Conservation (phyloP, 2,888 invertebrate species). For the Diploptera punctata region DNA sequence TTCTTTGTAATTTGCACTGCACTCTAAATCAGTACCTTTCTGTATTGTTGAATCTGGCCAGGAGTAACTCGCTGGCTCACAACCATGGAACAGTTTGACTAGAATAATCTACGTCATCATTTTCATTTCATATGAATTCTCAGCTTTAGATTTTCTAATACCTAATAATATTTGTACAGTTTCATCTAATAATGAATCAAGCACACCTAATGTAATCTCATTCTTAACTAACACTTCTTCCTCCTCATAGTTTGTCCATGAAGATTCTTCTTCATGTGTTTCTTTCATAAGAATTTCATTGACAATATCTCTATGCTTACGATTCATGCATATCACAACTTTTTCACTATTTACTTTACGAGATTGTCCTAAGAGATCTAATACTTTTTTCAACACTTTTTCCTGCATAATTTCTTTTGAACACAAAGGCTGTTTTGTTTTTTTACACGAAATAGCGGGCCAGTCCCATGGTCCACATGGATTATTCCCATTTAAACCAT, state of each 20-base stretch:
- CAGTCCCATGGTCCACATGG: not conserved
- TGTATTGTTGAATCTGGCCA: too few relatives aligned
- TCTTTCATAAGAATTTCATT: conserved; percentile 8
- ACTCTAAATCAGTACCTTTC: too few relatives aligned
- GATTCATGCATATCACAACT: not conserved
- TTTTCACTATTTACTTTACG: not conserved
- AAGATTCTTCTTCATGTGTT: not conserved
- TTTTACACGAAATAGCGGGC: not conserved
- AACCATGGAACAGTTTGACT: too few relatives aligned
- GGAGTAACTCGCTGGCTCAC: too few relatives aligned
- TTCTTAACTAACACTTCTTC: not conserved
- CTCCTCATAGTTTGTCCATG: not conserved
- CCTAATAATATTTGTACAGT: not conserved
- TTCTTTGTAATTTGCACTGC: too few relatives aligned
- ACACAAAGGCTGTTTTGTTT: not conserved
- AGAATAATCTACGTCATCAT: too few relatives aligned
- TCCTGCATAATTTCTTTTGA: not conserved
- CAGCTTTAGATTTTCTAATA: not conserved
- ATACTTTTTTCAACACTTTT: not conserved
- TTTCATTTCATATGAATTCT: too few relatives aligned
- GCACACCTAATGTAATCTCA: not conserved
- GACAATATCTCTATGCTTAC: not conserved
- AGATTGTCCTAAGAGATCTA: not conserved
- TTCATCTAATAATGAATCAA: not conserved
- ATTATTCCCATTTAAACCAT: not conserved